Base-by-base conservation (phyloP, 2,113 vertebrate species). In the Carettochelys insculpta region DNA sequence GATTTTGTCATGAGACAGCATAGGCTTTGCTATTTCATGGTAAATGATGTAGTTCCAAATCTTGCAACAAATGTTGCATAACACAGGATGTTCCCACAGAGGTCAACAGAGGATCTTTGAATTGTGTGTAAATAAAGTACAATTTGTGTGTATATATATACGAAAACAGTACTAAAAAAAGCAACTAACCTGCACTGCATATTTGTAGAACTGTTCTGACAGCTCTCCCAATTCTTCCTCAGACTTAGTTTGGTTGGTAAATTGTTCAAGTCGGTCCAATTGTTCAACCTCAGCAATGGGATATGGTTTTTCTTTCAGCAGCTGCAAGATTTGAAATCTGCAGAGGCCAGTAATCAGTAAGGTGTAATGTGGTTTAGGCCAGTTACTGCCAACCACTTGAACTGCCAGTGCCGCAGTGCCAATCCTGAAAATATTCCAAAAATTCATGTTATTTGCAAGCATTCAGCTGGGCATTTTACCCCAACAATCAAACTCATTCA, bases 361-460 rank as follows among this genome's bases (percentile, higher is more conserved):
- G 0, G 98, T 99, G 73, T 99, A 99, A 96, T 99, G 99, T 1
- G 99, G 99, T 93, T 99, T 99, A 2, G 99, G 99, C 99, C 99
- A 99, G 96, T 99, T 99, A 94, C 99, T 99, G 25, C 99, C 99
- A 83, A 99, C 99, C 34, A 99, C 99, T 95, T 99, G 99, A 52
- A 99, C 98, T 0, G 98, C 99, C 82, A 99, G 95, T 0, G 99
- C 99, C 3, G 99, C 99, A 0, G 99, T 99, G 48, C 99, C 99
- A 77, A 99, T 98, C 93, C 99, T 99, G 92, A 84, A 97, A 95
- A 82, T 48, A 96, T 11, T 92, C 1, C 82, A 61, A 58, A 91
- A 2, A 19, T 2, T 16, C 0, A 0, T 5, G 3, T 97, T 81
- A 95, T 1, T 73, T 73, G 77, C n/a, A 20, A 71, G 38, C 4